Conservation (phyloP, 30 jellyfish, hydroid and myxozoan species). For the Sanderia malayensis region DNA sequence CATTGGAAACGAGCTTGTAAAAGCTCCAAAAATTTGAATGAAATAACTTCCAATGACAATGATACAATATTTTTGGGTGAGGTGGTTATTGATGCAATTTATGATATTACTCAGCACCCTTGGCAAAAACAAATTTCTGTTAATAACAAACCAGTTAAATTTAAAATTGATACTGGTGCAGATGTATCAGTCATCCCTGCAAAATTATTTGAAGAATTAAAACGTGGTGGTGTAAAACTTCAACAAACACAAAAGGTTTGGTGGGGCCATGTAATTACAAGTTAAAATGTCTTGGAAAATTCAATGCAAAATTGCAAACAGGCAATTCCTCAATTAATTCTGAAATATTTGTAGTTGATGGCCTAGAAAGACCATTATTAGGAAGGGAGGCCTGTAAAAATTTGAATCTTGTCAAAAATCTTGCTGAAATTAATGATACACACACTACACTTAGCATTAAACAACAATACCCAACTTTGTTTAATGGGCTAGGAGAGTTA, state of each 20-base stretch:
- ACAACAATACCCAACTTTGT: conserved; percentile 19
- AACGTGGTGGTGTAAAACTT: conserved; percentile 14
- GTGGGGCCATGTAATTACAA: conserved; percentile 29
- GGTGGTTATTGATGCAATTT: conserved; percentile 3
- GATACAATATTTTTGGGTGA: conserved; percentile 11
- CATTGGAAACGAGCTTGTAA: conserved; percentile 38
- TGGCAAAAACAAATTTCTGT: conserved; percentile 22
- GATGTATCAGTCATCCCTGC: conserved; percentile 33
- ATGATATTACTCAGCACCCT: background rate
- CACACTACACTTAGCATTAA: background rate
- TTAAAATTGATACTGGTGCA: conserved; percentile 22
- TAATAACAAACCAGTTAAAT: conserved; percentile 16
- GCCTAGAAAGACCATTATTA: conserved; percentile 36
- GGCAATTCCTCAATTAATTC: background rate
- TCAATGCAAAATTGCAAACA: conserved; percentile 14
- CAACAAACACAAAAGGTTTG: conserved; percentile 15
- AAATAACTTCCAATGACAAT: background rate
- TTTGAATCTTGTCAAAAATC: conserved; percentile 27
- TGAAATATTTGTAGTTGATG: conserved; percentile 24
- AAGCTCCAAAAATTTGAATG: background rate
- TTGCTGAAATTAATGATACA: conserved; percentile 5
- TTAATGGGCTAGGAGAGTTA: conserved; percentile 22
- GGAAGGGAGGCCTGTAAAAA: conserved; percentile 29
- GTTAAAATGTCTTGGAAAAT: conserved; percentile 17
- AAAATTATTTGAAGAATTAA: conserved; percentile 4